Evolutionary conservation across 2,797 vertebrate genomes (phyloP).

Genomic region (Aphelocoma californica): DNA sequence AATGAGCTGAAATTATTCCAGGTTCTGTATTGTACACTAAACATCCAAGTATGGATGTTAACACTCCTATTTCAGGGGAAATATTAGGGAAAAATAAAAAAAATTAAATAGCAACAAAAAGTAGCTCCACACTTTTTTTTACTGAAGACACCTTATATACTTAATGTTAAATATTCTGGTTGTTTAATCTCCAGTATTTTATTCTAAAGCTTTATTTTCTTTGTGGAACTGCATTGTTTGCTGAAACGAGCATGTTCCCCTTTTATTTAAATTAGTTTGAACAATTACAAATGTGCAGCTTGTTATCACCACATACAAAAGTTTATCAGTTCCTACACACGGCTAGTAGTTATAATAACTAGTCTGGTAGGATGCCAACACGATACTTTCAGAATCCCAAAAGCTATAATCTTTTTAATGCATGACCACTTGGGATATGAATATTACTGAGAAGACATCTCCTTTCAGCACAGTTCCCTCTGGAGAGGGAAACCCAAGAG

Average conservation of each 20-base stretch:
- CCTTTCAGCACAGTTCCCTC: conserved; percentile 5
- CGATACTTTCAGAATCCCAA: background rate
- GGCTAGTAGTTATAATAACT: background rate
- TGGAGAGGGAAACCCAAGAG: background rate
- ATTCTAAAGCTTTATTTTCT: background rate
- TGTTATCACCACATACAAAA: background rate
- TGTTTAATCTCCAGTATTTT: background rate
- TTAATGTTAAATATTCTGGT: background rate
- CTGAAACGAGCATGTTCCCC: background rate
- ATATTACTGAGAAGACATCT: conserved; percentile 4
- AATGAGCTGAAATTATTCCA: background rate
- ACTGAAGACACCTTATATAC: background rate
- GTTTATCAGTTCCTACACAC: background rate
- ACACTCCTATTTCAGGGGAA: background rate
- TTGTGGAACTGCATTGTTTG: background rate
- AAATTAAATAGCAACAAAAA: background rate
- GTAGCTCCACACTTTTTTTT: background rate
- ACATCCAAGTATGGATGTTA: background rate
- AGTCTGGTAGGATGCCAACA: background rate
- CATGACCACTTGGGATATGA: background rate
- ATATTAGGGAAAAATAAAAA: background rate
- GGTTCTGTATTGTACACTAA: background rate
- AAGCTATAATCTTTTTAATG: conserved; percentile 29
- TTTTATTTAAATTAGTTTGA: background rate
- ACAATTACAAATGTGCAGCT: background rate